These are phyloP conservation scores for Heteropelma amictum DNA, from an alignment of 2,888 invertebrate species.

Conservation along the genomic window DNA sequence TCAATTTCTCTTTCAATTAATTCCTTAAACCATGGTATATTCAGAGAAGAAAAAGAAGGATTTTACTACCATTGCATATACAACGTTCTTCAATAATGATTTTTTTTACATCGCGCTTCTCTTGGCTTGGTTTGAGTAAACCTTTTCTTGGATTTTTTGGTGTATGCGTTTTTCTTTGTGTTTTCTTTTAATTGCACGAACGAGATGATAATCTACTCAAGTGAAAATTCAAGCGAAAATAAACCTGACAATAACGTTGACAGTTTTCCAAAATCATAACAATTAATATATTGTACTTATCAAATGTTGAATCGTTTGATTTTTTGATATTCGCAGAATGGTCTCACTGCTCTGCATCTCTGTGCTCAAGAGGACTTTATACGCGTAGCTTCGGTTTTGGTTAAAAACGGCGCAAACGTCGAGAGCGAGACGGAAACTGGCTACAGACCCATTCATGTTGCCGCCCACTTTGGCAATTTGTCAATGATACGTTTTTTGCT, in stretches of 20 bases:
- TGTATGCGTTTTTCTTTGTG: too few relatives aligned
- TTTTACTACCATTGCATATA: too few relatives aligned
- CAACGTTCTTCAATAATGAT: too few relatives aligned
- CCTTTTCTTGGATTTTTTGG: too few relatives aligned
- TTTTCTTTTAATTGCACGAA: too few relatives aligned
- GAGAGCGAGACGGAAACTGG: constrained; percentile 89
- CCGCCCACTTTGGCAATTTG: constrained; percentile 97
- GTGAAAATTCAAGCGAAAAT: background rate
- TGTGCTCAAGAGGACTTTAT: constrained; percentile 97
- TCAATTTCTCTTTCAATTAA: too few relatives aligned
- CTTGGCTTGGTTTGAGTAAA: too few relatives aligned
- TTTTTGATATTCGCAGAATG: constrained; percentile 81
- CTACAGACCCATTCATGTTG: constrained; percentile 97
- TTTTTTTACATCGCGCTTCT: too few relatives aligned
- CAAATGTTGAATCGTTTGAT: background rate
- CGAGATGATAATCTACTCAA: too few relatives aligned
- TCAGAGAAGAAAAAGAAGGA: too few relatives aligned
- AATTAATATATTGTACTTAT: background rate
- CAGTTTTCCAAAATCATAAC: background rate
- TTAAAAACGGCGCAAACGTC: constrained; percentile 87
- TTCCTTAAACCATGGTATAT: too few relatives aligned
- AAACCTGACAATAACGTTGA: background rate
- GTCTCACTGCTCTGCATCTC: constrained; percentile 95
- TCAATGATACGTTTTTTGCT: constrained; percentile 94
- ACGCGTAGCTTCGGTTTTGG: constrained; percentile 88